Evolutionary conservation across 2,797 vertebrate species (phyloP).

Genomic region (Dicrostonyx torquatus): DNA sequence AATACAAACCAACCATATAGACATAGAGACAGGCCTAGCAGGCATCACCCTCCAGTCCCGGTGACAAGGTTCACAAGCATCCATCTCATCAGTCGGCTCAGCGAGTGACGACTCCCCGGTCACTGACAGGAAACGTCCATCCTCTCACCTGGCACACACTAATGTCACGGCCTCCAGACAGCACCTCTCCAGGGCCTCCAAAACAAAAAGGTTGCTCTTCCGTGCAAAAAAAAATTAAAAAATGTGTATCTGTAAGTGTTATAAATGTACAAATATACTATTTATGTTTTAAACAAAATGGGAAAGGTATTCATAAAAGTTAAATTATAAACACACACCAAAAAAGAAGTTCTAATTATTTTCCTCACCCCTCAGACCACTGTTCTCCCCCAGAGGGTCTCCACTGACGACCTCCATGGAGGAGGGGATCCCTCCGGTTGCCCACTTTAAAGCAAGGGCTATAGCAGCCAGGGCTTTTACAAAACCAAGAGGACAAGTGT

Average conservation of each 20-base stretch:
- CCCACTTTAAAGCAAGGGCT: background rate
- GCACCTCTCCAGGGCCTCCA: background rate
- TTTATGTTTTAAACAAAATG: background rate
- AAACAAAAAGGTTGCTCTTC: background rate
- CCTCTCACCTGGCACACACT: background rate
- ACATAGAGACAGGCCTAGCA: background rate
- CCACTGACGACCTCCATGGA: background rate
- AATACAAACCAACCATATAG: background rate
- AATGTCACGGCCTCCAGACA: background rate
- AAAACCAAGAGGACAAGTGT: background rate
- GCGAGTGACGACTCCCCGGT: background rate
- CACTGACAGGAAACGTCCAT: background rate
- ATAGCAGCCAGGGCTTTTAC: background rate
- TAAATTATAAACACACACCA: background rate
- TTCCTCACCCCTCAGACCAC: background rate
- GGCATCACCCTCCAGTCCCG: background rate
- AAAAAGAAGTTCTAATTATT: constrained; percentile 15
- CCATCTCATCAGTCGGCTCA: background rate
- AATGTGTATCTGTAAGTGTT: background rate
- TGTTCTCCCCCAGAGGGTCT: background rate
- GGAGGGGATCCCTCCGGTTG: background rate
- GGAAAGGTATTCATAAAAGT: background rate
- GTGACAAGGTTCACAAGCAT: background rate
- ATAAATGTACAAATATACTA: background rate
- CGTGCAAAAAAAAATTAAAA: background rate